Conservation (phyloP, 2,797 vertebrate genomes). For the Enoplosus armatus region DNA sequence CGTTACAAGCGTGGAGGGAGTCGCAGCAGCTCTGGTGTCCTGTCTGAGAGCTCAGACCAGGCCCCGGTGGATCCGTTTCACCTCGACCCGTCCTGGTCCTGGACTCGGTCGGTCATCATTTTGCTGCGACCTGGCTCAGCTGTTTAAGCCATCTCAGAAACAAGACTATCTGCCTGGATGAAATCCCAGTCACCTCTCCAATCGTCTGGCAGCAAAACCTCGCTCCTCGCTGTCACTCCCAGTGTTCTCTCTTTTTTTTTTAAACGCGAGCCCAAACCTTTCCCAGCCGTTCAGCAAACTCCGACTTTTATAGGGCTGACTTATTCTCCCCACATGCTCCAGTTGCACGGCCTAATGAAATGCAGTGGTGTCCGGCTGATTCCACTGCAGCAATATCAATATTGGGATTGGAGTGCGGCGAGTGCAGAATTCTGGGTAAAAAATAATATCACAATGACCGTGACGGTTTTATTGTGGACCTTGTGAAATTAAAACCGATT, state of each 20-base stretch:
- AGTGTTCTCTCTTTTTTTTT: slow-evolving; percentile 51
- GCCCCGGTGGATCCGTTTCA: slow-evolving; percentile 43
- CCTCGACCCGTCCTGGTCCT: slow-evolving; percentile 24
- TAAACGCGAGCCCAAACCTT: slow-evolving; percentile 27
- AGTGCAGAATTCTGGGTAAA: slow-evolving; percentile 48
- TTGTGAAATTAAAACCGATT: slow-evolving; percentile 69
- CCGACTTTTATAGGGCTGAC: slow-evolving; percentile 66
- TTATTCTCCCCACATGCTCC: slow-evolving; percentile 67
- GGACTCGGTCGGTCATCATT: slow-evolving; percentile 34
- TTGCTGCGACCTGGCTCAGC: slow-evolving; percentile 53
- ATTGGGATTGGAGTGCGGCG: slow-evolving; percentile 63
- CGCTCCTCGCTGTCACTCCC: slow-evolving; percentile 47
- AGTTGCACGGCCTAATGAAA: slow-evolving; percentile 71
- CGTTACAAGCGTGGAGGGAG: slow-evolving; percentile 64
- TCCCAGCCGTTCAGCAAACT: slow-evolving; percentile 47
- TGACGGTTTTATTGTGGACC: slow-evolving; percentile 62
- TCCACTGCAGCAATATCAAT: slow-evolving; percentile 69
- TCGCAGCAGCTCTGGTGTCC: slow-evolving; percentile 53
- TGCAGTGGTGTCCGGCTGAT: slow-evolving; percentile 66
- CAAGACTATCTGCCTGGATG: slow-evolving; percentile 54
- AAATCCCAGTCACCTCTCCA: slow-evolving; percentile 53
- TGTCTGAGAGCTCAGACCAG: slow-evolving; percentile 40
- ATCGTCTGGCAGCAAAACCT: slow-evolving; percentile 57
- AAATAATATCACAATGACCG: slow-evolving; percentile 58
- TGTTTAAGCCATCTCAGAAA: slow-evolving; percentile 71